Evolutionary conservation across 2,888 invertebrate species (phyloP), one percentile per base, ranked within the genome.

Genomic region (Pachycephus smyrnensis): DNA sequence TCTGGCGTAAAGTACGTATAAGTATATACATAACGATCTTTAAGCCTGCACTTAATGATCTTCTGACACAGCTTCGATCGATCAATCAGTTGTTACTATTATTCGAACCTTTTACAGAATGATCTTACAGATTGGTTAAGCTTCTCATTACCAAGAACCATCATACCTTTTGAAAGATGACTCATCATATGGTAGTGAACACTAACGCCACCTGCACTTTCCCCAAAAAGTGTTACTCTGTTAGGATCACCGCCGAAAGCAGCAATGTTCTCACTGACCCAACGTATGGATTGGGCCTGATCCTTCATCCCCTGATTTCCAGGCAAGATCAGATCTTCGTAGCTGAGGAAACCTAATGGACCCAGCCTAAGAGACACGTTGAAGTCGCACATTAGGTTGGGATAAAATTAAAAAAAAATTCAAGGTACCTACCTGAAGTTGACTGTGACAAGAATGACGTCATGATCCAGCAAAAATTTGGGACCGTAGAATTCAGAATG

Each of bases 281-380:
- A 95, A 78, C 94, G 92, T 0, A 95, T 90, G 0, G 94, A 94
- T 93, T 93, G 85, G 88, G 92, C 85, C 84, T 95, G 95, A 89
- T 95, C 95, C 86, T 95, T 95, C 11, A 95, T 91, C 0, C 95
- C 95, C 80, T 94, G 94, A 88, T 95, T 95, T 1, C 95, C 95
- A 0, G 95, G 95, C 79, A 94, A 93, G 73, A 93, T 93, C 76
- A 92, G 89, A 75, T 95, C 95, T 87, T 94, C 94, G 0, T 95
- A 95, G 77, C 95, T 95, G 3, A 95, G 89, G 83, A 95, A 95
- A 23, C 95, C 95, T 23, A 95, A 87, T 0, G 95, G 94, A 33
- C 94, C 94, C 33, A 91, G 81, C 73, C 91, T 94, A 82, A 12
- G 40, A 80, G 75, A 73, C 75, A 55, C 23, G 23, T 55, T 6